These are phyloP conservation scores for Leptopilina myrica DNA, from an alignment of 2,888 invertebrate genomes.

Conservation along the genomic window DNA sequence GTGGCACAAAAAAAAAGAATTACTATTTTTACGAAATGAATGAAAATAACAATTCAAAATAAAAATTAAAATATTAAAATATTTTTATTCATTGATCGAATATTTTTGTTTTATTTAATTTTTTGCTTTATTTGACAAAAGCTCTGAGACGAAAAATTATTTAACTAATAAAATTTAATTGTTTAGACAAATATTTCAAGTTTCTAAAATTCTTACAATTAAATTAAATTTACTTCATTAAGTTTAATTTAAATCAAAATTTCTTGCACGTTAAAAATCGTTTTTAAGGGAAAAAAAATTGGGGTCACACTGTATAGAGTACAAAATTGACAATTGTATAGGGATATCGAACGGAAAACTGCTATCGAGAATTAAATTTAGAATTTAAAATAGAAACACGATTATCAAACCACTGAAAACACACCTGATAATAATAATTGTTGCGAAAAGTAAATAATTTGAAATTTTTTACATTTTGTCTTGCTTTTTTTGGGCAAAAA, in stretches of 20 bases:
- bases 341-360: constrained; percentile 9
- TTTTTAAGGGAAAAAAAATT: background rate
- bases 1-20: too few species aligned
- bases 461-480: background rate
- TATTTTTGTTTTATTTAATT: too few species aligned
- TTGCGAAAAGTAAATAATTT: background rate
- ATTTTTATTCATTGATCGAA: too few species aligned
- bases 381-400: background rate
- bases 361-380: background rate
- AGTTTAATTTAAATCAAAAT: background rate
- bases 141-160: too few species aligned
- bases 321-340: background rate
- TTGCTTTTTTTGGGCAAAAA: background rate
- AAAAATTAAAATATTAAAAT: too few species aligned
- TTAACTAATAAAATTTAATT: too few species aligned
- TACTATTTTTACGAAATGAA: too few species aligned
- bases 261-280: background rate
- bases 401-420: background rate
- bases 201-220: background rate
- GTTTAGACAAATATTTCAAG: too few species aligned
- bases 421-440: background rate
- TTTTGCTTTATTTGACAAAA: too few species aligned
- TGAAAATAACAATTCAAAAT: too few species aligned
- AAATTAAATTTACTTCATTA: background rate
- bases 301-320: background rate